A percentile compares a stretch with the other conserved stretches of the same genome.
Evolutionary conservation across 2,797 vertebrate species (phyloP).

Genomic region (Phrynocephalus vlangalii): DNA sequence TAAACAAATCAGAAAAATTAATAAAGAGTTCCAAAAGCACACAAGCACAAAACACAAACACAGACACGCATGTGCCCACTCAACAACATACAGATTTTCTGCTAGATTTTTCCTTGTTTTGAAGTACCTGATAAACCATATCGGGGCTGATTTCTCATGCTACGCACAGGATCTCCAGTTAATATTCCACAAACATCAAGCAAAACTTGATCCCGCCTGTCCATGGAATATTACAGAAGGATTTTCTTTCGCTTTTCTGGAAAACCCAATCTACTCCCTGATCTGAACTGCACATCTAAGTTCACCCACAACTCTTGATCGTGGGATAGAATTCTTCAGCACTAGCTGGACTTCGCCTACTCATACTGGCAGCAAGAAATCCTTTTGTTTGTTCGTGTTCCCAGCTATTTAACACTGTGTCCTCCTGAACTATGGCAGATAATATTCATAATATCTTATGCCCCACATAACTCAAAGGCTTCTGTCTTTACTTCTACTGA

Average conservation of each 20-base stretch:
- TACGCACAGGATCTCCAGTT: neutral
- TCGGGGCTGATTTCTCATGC: neutral
- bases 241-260: neutral
- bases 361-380: neutral
- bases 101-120: neutral
- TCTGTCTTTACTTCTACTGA: too few relatives aligned
- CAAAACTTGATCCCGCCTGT: neutral
- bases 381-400: neutral
- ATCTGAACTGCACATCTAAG: neutral
- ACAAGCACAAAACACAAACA: neutral
- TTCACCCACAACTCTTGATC: neutral
- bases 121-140: neutral
- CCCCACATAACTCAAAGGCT: neutral
- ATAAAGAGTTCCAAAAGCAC: neutral
- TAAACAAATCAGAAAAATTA: neutral
- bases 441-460: neutral
- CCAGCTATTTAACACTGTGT: neutral
- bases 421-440: neutral
- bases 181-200: neutral
- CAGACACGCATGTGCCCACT: neutral
- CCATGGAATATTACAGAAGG: neutral
- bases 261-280: neutral
- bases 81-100: neutral
- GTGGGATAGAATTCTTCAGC: neutral
- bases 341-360: neutral